Conservation (phyloP, 2,888 invertebrate species). For the Desoria tigrina region DNA sequence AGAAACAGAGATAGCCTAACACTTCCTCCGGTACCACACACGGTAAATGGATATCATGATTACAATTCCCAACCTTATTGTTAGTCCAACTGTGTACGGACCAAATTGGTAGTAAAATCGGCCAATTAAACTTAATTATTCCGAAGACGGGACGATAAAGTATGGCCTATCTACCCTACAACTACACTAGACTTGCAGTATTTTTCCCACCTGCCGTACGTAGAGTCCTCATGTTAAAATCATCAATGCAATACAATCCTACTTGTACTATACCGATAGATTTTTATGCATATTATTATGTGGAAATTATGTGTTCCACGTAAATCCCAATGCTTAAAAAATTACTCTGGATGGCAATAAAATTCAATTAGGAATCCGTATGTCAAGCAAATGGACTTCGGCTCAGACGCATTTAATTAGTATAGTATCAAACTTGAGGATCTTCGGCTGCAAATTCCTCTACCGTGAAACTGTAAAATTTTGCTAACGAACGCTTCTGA, state of each 20-base stretch:
- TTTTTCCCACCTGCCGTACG: not conserved
- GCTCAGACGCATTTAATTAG: conserved; percentile 48
- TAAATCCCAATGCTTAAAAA: too few relatives aligned
- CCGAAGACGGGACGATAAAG: not conserved
- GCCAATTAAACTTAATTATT: conserved; percentile 19
- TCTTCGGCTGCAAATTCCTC: not conserved
- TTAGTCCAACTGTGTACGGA: not conserved
- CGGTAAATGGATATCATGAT: not conserved
- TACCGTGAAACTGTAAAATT: conserved; percentile 9
- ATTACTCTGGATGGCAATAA: conserved; percentile 40
- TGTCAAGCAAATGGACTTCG: conserved; percentile 45
- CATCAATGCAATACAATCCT: not conserved
- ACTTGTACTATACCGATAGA: not conserved
- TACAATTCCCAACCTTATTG: not conserved
- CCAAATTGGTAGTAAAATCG: conserved; percentile 17
- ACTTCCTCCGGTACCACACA: conserved; percentile 2
- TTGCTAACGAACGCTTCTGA: conserved; percentile 8
- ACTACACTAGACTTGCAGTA: not conserved
- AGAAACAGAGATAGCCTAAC: not conserved
- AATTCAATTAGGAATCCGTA: conserved; percentile 46
- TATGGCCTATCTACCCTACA: too few relatives aligned
- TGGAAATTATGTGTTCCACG: too few relatives aligned
- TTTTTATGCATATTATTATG: not conserved
- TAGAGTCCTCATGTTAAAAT: not conserved
- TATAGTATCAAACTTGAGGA: conserved; percentile 39